Evolutionary conservation across 2,113 vertebrate genomes (phyloP), one percentile per base, ranked within the genome.

Genomic region (Fukomys damarensis): DNA sequence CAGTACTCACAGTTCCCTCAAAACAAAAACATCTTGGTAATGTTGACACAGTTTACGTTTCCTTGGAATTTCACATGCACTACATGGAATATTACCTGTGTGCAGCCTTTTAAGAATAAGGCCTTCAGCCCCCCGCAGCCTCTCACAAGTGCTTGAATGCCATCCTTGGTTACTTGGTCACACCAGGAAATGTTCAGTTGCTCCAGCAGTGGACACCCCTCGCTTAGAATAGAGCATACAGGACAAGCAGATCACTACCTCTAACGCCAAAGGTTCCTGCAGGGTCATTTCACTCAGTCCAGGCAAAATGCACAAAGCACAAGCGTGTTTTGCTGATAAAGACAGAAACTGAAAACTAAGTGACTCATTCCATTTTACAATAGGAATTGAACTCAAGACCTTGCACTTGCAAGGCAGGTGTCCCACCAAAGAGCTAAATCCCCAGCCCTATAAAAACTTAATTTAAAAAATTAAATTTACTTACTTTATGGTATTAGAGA

Each of bases 171-270:
- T 98, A 99, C 99, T 98, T 99, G 99, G 98, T 99, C 99, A 82
- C 99, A 99, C 99, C 99, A 99, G 96, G 99, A 99, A 98, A 99
- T 99, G 97, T 99, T 99, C 97, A 99, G 98, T 97, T 99, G 99
- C 98, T 99, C 99, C 98, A 99, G 98, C 96, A 99, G 98, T 30
- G 99, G 99, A 98, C 99, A 99, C n/a, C 99, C 99, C 98, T 99
- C 99, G 30, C 99, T 99, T 98, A 10, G 84, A 84, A 96, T 43
- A 97, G 95, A 98, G 94, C 91, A 95, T 97, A 95, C 16, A 12
- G 63, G 20, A 2, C 70, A 95, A 43, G 93, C 0, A 70, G 80
- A 81, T 35, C 77, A 96, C 72, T 89, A 96, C 90, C 54, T n/a
- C 46, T 84, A 32, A 79, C 93, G 95, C 61, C n/a, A 5, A 96